A percentile compares a stretch with the other conserved stretches of the same genome.
phyloP scores from a whole-genome alignment of 1,140 invertebrate genomes.

The Ruditapes philippinarum region DNA sequence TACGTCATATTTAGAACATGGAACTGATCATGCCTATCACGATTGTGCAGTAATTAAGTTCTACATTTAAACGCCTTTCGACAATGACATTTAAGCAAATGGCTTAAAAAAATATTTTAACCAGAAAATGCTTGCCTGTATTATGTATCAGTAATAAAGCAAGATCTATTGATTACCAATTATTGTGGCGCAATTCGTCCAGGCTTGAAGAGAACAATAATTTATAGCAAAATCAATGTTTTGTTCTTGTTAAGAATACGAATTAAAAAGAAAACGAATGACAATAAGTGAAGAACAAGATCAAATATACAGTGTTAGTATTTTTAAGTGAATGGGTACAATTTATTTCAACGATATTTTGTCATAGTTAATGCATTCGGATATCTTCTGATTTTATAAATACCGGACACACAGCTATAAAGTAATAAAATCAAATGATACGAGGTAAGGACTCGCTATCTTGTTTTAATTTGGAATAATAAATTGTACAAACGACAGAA shows the following conservation, averaged over 20 bases:
- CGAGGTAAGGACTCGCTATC: background rate
- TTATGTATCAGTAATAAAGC: background rate
- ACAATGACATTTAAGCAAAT: no score
- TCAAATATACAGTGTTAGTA: background rate
- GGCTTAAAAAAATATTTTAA: no score
- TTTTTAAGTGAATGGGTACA: background rate
- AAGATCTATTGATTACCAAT: background rate
- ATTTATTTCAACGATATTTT: background rate
- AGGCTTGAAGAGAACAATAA: background rate
- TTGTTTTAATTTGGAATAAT: background rate
- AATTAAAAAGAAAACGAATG: background rate
- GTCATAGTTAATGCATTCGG: background rate
- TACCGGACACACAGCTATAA: background rate
- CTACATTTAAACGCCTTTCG: no score
- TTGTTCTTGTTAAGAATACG: background rate
- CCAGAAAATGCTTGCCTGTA: background rate
- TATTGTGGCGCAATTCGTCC: background rate
- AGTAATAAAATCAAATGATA: conserved; percentile 1
- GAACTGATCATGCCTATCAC: background rate
- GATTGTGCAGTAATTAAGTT: background rate
- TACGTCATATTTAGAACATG: no score
- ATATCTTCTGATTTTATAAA: background rate
- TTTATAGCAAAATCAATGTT: background rate
- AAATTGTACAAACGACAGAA: background rate
- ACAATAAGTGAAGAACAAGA: background rate